Percentiles rank a stretch among this genome's conserved stretches.
phyloP scores from a whole-genome alignment of 2,888 invertebrate genomes.

The Mesorhabditis sp. region DNA sequence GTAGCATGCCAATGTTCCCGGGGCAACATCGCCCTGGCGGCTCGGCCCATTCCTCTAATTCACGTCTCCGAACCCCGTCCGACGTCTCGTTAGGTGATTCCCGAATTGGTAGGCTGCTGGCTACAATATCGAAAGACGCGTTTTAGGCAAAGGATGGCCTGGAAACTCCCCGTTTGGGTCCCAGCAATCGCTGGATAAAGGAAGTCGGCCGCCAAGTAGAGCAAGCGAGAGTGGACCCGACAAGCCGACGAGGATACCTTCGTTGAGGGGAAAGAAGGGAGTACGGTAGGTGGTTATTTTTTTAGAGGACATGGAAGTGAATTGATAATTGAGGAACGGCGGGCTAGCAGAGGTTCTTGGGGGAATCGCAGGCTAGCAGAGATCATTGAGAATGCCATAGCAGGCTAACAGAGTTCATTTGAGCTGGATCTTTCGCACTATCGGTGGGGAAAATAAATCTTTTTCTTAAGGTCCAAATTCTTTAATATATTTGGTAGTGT shows the following conservation, averaged over 20 bases:
- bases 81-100: constrained; percentile 21
- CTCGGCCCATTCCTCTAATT: constrained; percentile 14
- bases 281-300: constrained; percentile 9
- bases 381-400: no score
- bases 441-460: no score
- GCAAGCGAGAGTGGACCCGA: constrained; percentile 31
- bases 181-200: constrained; percentile 20
- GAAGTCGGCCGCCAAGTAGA: constrained; percentile 18
- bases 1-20: constrained; percentile 79
- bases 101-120: background rate
- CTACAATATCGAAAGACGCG: background rate
- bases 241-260: constrained; percentile 45
- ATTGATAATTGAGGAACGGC: no score
- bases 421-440: no score
- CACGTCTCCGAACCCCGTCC: constrained; percentile 22
- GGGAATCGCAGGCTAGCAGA: no score
- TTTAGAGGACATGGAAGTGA: no score
- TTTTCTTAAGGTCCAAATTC: no score
- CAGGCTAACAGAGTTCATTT: no score
- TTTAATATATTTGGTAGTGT: no score
- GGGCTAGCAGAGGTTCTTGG: no score
- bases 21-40: constrained; percentile 21
- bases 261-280: constrained; percentile 43
- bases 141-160: constrained; percentile 7
- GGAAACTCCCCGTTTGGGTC: constrained; percentile 14